A percentile compares a stretch with the other conserved stretches of the same genome.
Conservation (phyloP, 2,113 vertebrate species). For the Laticauda laticaudata region DNA sequence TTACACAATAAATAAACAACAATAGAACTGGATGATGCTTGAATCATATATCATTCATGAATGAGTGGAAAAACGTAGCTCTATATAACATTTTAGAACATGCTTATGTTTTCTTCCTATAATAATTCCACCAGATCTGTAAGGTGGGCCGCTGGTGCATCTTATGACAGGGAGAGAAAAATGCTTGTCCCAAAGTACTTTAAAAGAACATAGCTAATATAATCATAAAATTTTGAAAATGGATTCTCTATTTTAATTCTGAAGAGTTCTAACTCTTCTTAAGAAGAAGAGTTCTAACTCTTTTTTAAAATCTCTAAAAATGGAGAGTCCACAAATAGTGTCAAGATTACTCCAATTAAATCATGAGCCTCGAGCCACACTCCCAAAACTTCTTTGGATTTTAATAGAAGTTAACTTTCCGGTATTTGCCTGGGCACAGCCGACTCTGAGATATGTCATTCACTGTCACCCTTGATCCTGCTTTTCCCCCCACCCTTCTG, state of each 20-base stretch:
- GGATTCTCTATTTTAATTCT: neutral
- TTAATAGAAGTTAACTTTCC: too few relatives aligned
- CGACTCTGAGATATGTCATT: too few relatives aligned
- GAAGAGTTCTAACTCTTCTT: neutral
- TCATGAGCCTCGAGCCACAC: too few relatives aligned
- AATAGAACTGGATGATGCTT: neutral
- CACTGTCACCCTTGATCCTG: too few relatives aligned
- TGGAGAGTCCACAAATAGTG: neutral
- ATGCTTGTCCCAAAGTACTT: neutral
- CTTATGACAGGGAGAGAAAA: neutral
- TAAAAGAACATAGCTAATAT: neutral
- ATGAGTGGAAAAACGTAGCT: neutral
- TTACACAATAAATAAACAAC: neutral
- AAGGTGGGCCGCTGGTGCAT: neutral
- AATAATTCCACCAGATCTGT: neutral
- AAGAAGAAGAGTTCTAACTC: neutral
- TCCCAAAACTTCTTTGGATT: too few relatives aligned
- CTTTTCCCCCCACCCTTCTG: too few relatives aligned
- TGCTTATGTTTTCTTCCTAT: neutral
- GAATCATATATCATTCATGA: neutral
- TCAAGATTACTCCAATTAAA: too few relatives aligned
- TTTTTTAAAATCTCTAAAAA: neutral
- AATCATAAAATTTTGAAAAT: neutral
- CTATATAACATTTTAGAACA: neutral
- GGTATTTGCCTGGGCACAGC: too few relatives aligned